Evolutionary conservation across 1,140 invertebrate genomes (phyloP).

Genomic region (Drosophila albomicans): DNA sequence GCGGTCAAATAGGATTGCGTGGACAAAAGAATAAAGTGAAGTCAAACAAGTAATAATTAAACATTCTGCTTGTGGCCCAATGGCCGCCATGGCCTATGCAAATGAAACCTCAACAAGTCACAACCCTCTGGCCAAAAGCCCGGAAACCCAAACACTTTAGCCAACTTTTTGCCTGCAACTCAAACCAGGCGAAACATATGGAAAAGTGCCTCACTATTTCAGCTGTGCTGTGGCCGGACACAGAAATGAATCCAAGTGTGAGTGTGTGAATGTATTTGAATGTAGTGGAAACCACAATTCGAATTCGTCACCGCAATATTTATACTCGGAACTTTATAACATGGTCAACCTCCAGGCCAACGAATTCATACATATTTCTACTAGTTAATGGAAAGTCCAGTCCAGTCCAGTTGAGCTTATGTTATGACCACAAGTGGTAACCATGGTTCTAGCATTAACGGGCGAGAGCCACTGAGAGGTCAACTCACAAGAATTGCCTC

Average conservation of each 20-base stretch:
- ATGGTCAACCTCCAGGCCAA: conserved; percentile 43
- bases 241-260: conserved; percentile 18
- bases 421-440: conserved; percentile 74
- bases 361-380: conserved; percentile 58
- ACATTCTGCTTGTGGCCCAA: conserved; percentile 43
- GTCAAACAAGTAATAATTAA: conserved; percentile 76
- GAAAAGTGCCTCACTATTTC: conserved; percentile 18
- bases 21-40: conserved; percentile 58
- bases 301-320: conserved; percentile 43
- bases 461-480: conserved; percentile 62
- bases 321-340: conserved; percentile 36
- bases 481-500: conserved; percentile 48
- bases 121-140: conserved; percentile 46
- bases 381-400: conserved; percentile 78
- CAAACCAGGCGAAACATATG: conserved; percentile 10
- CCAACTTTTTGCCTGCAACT: conserved; percentile 58
- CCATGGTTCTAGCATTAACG: conserved; percentile 61
- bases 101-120: conserved; percentile 80
- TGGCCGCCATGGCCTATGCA: conserved; percentile 60
- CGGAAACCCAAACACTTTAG: conserved; percentile 67
- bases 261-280: conserved; percentile 2
- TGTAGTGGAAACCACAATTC: conserved; percentile 9
- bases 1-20: conserved; percentile 50
- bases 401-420: conserved; percentile 31
- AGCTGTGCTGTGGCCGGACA: conserved; percentile 11